A percentile compares a stretch with the other conserved stretches of the same genome.
These are phyloP conservation scores for Carapus acus DNA, from an alignment of 2,797 vertebrate genomes.

Conservation along the genomic window DNA sequence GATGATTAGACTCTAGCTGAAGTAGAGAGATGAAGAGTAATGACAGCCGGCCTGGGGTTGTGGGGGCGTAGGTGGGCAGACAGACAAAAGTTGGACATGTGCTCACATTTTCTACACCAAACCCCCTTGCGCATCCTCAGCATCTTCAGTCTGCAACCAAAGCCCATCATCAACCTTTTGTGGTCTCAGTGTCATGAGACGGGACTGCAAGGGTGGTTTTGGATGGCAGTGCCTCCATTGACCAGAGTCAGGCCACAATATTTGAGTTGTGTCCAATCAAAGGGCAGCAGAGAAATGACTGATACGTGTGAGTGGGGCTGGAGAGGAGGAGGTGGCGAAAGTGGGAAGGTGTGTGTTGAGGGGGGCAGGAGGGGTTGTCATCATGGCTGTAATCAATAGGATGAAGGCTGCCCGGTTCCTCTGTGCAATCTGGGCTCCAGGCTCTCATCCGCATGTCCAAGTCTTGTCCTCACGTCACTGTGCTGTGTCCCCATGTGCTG, in stretches of 20 bases:
- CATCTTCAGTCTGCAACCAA: constrained; percentile 26
- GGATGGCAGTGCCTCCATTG: constrained; percentile 33
- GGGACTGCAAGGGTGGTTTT: constrained; percentile 41
- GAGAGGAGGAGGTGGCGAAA: no score
- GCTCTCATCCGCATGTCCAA: constrained; percentile 17
- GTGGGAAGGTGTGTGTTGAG: no score
- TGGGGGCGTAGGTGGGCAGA: constrained; percentile 3
- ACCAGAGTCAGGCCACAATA: constrained; percentile 20
- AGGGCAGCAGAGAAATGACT: no score
- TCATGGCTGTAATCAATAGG: no score
- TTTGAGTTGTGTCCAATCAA: no score
- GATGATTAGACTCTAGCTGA: constrained; percentile 66
- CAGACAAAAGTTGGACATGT: constrained; percentile 40
- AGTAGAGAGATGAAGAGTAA: constrained; percentile 37
- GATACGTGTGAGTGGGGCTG: no score
- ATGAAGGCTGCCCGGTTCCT: no score
- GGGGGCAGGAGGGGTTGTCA: no score
- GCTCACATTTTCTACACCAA: constrained; percentile 51
- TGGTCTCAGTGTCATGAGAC: constrained; percentile 38
- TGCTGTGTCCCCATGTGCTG: no score
- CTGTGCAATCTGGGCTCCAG: constrained; percentile 29
- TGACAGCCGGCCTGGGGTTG: neutral
- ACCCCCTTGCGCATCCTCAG: no score
- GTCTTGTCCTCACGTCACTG: constrained; percentile 2
- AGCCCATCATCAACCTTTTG: constrained; percentile 30